Conservation (phyloP, 2,797 vertebrate species). For the Poecilia gillii region DNA sequence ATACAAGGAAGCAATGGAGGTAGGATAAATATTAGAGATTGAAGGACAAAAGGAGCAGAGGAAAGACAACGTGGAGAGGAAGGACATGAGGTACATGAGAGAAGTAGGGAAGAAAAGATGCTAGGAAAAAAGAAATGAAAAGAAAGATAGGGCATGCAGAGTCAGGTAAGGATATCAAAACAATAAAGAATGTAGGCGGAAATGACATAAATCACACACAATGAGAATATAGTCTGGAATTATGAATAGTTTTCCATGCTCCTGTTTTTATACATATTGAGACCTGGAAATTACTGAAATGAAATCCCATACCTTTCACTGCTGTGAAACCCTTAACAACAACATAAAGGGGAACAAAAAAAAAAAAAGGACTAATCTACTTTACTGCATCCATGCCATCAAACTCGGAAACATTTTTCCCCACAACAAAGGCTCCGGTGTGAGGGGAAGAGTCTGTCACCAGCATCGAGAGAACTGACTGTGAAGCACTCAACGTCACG, state of each 20-base stretch:
- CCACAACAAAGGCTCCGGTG: slow-evolving; percentile 55
- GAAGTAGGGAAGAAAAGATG: not conserved
- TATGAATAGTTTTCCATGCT: not conserved
- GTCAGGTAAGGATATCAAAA: not conserved
- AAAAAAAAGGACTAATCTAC: not conserved
- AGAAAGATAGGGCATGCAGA: not conserved
- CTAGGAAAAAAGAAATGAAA: not conserved
- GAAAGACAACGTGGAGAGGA: not conserved
- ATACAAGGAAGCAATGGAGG: not conserved
- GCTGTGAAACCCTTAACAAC: not conserved
- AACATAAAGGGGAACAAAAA: not conserved
- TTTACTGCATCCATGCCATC: slow-evolving; percentile 37
- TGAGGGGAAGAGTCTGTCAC: slow-evolving; percentile 60
- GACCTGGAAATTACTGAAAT: not conserved
- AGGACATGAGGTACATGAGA: not conserved
- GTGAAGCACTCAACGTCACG: slow-evolving; percentile 72
- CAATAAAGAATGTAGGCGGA: not conserved
- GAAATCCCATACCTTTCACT: not conserved
- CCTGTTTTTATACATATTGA: not conserved
- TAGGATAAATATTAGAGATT: not conserved
- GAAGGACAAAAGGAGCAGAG: not conserved
- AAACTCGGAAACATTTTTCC: slow-evolving; percentile 29
- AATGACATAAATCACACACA: not conserved
- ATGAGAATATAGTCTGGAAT: not conserved
- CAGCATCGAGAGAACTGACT: slow-evolving; percentile 55